These are phyloP conservation scores for Pristionchus japonicus DNA, from an alignment of 2,888 invertebrate genomes.

Conservation along the genomic window DNA sequence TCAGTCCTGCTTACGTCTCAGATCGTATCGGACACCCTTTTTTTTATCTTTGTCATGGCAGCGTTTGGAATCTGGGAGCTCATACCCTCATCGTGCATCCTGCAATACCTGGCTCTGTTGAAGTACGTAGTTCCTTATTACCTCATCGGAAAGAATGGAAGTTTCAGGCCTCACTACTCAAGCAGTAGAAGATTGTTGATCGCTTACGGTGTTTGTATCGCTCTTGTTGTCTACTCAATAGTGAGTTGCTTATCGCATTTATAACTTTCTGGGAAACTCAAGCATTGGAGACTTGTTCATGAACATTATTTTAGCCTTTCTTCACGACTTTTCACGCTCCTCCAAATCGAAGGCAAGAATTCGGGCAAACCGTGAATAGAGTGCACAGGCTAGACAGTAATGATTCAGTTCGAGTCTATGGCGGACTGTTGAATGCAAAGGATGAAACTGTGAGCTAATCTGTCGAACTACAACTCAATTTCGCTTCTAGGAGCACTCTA, in stretches of 20 bases:
- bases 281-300: too few species aligned
- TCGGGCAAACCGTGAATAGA: neutral
- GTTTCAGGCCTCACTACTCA: neutral
- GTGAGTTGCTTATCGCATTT: too few species aligned
- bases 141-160: neutral
- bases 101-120: neutral
- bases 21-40: neutral
- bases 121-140: neutral
- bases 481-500: neutral
- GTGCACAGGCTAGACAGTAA: neutral
- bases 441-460: neutral
- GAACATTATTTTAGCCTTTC: slow-evolving; percentile 3
- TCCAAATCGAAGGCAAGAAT: neutral
- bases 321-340: neutral
- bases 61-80: slow-evolving; percentile 14
- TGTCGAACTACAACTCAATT: too few species aligned
- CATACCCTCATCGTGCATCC: neutral
- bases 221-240: neutral
- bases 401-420: neutral
- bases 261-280: too few species aligned
- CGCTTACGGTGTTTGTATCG: neutral
- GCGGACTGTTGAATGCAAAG: neutral
- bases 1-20: too few species aligned
- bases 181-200: neutral
- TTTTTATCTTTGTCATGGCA: slow-evolving; percentile 4